These are phyloP conservation scores for Melanotaenia maccullochi DNA, from an alignment of 2,797 vertebrate genomes.

Conservation along the genomic window DNA sequence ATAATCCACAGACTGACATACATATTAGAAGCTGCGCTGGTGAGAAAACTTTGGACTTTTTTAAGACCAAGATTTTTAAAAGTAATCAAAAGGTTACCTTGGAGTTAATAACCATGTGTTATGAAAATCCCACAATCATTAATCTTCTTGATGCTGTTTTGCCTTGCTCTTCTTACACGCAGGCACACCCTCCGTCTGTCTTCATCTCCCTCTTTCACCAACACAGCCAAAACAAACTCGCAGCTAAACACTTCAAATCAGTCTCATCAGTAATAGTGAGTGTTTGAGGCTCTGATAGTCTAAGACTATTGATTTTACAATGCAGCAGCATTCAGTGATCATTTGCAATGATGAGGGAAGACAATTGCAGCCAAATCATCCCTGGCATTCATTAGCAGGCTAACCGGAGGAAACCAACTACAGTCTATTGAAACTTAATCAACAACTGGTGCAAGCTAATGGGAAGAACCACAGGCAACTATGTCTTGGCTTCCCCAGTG, in stretches of 20 bases:
- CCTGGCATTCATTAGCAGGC: constrained; percentile 76
- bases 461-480: constrained; percentile 42
- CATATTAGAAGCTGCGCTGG: constrained; percentile 51
- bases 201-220: constrained; percentile 9
- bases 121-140: constrained; percentile 24
- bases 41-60: constrained; percentile 2
- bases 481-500: constrained; percentile 52
- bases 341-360: constrained; percentile 78
- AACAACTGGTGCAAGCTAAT: constrained; percentile 70
- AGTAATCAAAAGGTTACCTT: constrained; percentile 18
- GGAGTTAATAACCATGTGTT: constrained; percentile 22
- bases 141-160: constrained; percentile 9
- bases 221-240: constrained; percentile 18
- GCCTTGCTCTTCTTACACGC: constrained; percentile 1
- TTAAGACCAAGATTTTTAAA: constrained; percentile 15
- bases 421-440: constrained; percentile 79
- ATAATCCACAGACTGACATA: constrained; percentile 61
- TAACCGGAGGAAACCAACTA: constrained; percentile 64
- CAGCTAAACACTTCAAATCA: constrained; percentile 62
- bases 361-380: constrained; percentile 75
- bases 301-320: constrained; percentile 73
- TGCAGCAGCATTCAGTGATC: constrained; percentile 68
- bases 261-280: constrained; percentile 72
- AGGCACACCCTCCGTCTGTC: constrained; percentile 12
- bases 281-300: constrained; percentile 63